Conservation (phyloP, 2,113 vertebrate species). For the Pongo pygmaeus region DNA sequence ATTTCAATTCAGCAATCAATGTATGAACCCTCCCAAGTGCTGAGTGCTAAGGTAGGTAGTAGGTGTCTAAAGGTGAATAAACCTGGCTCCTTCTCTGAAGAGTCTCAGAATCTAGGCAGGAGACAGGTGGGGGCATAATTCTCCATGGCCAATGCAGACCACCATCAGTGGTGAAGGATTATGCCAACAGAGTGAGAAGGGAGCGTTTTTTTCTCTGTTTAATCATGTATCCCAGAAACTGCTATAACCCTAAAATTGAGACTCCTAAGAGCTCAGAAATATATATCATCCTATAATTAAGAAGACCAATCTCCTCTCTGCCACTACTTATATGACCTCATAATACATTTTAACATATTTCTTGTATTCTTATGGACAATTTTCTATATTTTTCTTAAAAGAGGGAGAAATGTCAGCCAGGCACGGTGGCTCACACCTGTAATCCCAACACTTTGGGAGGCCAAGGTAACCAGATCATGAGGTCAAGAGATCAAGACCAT, state of each 20-base stretch:
- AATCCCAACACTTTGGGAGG: no score
- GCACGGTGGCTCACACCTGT: no score
- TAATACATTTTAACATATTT: neutral
- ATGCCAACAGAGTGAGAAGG: no score
- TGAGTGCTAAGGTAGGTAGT: neutral
- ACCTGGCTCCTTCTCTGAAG: neutral
- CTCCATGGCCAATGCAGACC: no score
- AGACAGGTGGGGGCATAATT: neutral
- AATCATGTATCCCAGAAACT: neutral
- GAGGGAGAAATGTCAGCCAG: neutral
- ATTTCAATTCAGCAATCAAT: neutral
- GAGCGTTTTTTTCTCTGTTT: neutral
- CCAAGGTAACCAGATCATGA: no score
- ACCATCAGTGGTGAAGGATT: neutral
- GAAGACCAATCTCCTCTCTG: neutral
- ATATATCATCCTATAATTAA: neutral
- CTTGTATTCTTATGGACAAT: neutral
- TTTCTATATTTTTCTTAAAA: neutral
- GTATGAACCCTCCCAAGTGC: rapidly evolving
- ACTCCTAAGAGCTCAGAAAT: neutral
- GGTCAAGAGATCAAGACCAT: no score
- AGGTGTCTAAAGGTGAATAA: neutral
- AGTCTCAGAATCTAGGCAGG: no score
- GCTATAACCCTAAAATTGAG: neutral
- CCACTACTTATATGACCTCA: neutral